Base-by-base conservation (phyloP, 2,888 invertebrate species). In the Helicoverpa assulta region DNA sequence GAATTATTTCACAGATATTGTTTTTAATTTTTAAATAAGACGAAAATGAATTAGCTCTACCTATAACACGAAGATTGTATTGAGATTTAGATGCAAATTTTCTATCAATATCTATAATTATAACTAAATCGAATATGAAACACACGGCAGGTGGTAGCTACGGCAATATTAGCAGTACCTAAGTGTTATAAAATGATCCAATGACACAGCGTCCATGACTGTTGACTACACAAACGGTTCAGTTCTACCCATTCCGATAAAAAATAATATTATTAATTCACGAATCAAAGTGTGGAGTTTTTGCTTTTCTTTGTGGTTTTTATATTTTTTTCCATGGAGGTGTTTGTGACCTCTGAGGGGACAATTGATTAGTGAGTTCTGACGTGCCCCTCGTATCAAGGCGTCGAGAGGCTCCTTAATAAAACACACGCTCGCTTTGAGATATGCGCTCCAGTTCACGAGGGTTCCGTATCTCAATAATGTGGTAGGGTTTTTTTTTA, bases 321-420 rank as follows among this genome's bases (percentile, higher is more conserved):
- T 74, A 76, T 81, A 76, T 82, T 84, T 78, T 33, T 83, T 82
- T 86, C 84, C 81, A 84, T 82, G 84, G 62, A 75, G 50, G 60
- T 59, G 64, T 74, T 72, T 73, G 61, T 77, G 90, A 86, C 86
- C 88, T 87, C 78, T 80, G 80, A 83, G 88, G 88, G 88, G 88
- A 90, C 91, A 89, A 90, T 91, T 89, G 90, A 90, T 89, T 89
- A 88, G 90, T 87, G 88, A 86, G 87, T 76, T 83, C 86, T 67
- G 77, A 77, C 74, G 70, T 65, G 59, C 67, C 82, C 78, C 83
- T 75, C 67, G 82, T 83, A 86, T 87, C 86, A 85, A 79, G 81
- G 78, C 78, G 82, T 85, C 81, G 72, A 72, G 72, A 66, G 72
- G 70, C 78, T 80, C 87, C 88, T 88, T 90, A 88, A 86, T 88